Percentiles rank a stretch among this genome's conserved stretches.
Evolutionary conservation across 2,797 vertebrate genomes (phyloP).

Genomic region (Clarias fuscus): DNA sequence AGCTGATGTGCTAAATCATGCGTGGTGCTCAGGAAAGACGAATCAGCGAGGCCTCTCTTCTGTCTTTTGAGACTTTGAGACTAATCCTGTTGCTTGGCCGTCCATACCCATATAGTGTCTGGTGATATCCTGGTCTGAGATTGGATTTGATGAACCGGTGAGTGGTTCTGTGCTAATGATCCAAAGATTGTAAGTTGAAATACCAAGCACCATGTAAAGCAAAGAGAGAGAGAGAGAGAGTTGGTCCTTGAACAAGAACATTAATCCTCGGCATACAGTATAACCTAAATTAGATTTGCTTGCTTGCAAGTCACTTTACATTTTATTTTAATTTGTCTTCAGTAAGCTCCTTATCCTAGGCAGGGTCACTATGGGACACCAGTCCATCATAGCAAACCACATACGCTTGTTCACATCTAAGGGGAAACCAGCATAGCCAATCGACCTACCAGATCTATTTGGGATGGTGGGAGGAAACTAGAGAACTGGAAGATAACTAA

Average conservation of each 20-base stretch:
- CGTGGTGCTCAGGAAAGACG: background rate
- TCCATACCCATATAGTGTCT: background rate
- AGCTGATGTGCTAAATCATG: constrained; percentile 20
- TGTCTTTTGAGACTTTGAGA: background rate
- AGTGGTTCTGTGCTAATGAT: constrained; percentile 4
- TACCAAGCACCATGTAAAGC: too few relatives aligned
- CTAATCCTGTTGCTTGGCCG: background rate
- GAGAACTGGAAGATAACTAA: background rate
- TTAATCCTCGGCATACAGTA: background rate
- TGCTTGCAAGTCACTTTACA: background rate
- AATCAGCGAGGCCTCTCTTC: background rate
- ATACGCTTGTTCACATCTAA: background rate
- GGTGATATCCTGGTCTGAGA: background rate
- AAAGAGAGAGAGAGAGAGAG: background rate
- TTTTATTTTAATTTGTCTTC: background rate
- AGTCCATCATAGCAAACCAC: background rate
- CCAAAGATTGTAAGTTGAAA: background rate
- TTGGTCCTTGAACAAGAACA: background rate
- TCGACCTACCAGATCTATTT: background rate
- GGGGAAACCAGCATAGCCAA: background rate
- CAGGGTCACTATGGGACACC: background rate
- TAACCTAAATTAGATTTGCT: background rate
- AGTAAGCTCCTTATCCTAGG: background rate
- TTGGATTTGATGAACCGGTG: background rate
- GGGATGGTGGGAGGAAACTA: background rate